These are phyloP conservation scores for Xestia ashworthii DNA, from an alignment of 2,888 invertebrate species.

Conservation along the genomic window DNA sequence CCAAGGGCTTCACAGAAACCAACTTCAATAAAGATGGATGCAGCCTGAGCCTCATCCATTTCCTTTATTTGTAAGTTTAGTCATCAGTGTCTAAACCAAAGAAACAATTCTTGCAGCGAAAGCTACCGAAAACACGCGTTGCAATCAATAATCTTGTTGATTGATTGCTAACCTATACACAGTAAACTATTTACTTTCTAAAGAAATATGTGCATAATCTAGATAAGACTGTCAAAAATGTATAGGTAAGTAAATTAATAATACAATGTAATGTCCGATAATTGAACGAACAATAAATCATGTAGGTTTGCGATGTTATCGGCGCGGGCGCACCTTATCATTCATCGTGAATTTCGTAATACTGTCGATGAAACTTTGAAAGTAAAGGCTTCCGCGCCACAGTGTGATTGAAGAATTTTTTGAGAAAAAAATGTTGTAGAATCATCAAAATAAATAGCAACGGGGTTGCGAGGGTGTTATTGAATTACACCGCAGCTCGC, in stretches of 20 bases:
- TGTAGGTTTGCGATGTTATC: constrained; percentile 71
- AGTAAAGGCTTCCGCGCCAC: constrained; percentile 63
- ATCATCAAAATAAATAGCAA: no score
- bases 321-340: constrained; percentile 72
- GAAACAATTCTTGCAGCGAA: constrained; percentile 9
- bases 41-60: neutral
- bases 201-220: constrained; percentile 55
- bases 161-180: constrained; percentile 37
- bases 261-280: constrained; percentile 60
- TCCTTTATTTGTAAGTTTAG: neutral
- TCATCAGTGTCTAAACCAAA: neutral
- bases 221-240: constrained; percentile 66
- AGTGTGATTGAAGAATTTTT: constrained; percentile 17
- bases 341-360: constrained; percentile 73
- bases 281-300: constrained; percentile 59
- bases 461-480: no score
- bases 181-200: constrained; percentile 49
- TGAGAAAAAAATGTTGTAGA: no score
- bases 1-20: neutral
- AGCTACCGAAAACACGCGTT: constrained; percentile 1
- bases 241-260: constrained; percentile 59
- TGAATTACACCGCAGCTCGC: no score
- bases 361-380: constrained; percentile 60
- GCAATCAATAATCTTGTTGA: constrained; percentile 26
- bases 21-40: neutral